phyloP scores from a whole-genome alignment of 1,140 invertebrate genomes.

The Linepithema humile region DNA sequence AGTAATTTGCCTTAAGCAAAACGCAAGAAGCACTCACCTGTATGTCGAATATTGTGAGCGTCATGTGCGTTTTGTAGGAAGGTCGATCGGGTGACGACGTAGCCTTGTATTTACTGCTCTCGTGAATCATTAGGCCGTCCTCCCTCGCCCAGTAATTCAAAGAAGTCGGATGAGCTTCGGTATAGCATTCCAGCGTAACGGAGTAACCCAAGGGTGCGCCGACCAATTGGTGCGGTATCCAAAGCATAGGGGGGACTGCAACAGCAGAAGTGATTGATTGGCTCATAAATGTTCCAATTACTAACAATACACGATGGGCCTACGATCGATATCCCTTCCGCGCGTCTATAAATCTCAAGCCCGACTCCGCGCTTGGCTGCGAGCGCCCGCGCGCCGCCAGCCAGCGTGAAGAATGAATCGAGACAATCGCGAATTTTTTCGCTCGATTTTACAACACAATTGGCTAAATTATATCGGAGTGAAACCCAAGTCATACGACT shows the following conservation, averaged over 20 bases:
- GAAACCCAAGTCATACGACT: background rate
- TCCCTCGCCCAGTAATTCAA: constrained; percentile 96
- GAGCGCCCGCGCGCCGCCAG: background rate
- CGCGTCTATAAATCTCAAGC: constrained; percentile 76
- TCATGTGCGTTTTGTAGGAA: constrained; percentile 94
- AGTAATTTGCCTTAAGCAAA: too few relatives aligned
- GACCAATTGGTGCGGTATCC: constrained; percentile 95
- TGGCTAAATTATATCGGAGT: background rate
- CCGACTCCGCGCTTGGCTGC: background rate
- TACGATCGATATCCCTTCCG: constrained; percentile 73
- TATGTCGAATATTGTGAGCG: constrained; percentile 90
- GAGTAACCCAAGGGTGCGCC: constrained; percentile 92
- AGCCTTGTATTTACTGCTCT: constrained; percentile 91
- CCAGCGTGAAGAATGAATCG: background rate
- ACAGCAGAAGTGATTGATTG: constrained; percentile 81
- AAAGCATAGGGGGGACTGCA: constrained; percentile 95
- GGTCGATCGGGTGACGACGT: constrained; percentile 83
- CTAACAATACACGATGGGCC: constrained; percentile 73
- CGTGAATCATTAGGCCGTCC: constrained; percentile 95
- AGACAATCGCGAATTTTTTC: constrained; percentile 14
- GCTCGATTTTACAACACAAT: background rate
- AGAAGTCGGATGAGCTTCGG: constrained; percentile 95
- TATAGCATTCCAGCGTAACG: constrained; percentile 94
- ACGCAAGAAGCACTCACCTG: constrained; percentile 84
- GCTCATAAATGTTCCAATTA: constrained; percentile 82